Evolutionary conservation across 2,888 invertebrate genomes (phyloP), one percentile per base, ranked within the genome.

Genomic region (Oscheius sp.): DNA sequence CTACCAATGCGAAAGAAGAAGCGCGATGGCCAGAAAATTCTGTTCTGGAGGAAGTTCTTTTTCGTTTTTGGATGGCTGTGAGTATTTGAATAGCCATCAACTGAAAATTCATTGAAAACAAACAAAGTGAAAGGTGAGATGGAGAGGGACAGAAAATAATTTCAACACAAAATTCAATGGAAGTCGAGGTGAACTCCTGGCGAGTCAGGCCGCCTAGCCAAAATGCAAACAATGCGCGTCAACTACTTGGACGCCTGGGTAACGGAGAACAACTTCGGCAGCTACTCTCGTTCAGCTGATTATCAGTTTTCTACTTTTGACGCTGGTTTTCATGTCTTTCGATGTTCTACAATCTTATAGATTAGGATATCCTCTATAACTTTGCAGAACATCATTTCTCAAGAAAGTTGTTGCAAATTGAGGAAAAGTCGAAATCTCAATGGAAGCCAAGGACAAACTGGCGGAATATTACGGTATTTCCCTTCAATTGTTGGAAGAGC

Each of bases 211-310:
- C 34, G 55, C 55, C 53, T 25, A 31, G 33, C 55, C 55, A 55
- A 55, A 55, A 55, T n/a, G 12, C 55, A 55, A 55, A 55, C 23
- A 55, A 55, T 55, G 55, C 55, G 55, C 55, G 55, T 34, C 55
- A 55, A 55, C 55, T 55, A 55, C 55, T 55, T 29, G 52, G 52
- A 15, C 52, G 23, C 8, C 29, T 12, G 52, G 52, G 29, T 27
- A 29, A 55, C 55, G 34, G 55, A 27, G 48, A 33, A 29, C 37
- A 37, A 6, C 12, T 37, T 37, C 12, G 8, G 12, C 8, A 37
- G 12, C 6, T 37, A 37, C 37, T 6, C 37, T 37, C 12, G 6
- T 37, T 37, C 37, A 37, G 37, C 6, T 37, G n/a, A n/a, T n/a
- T n/a, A n/a, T n/a, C n/a, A n/a, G n/a, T n/a, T n/a, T n/a, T n/a